Evolutionary conservation across 2,113 vertebrate genomes (phyloP).

Genomic region (Oryzias woworae): DNA sequence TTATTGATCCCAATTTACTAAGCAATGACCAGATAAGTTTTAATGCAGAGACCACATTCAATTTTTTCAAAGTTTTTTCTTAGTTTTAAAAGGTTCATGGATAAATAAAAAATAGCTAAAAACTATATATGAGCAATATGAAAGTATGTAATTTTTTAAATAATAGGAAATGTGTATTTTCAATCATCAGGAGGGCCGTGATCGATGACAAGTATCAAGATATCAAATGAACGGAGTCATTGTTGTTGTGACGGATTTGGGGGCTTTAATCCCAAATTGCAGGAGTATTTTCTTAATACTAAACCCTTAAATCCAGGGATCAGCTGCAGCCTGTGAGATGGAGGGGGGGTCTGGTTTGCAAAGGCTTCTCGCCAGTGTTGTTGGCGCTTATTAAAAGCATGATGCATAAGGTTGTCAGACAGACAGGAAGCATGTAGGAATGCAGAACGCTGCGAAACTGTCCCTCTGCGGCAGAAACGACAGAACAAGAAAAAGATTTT

Average conservation of each 20-base stretch:
- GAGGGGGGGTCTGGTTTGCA: constrained; percentile 38
- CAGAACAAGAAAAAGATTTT: background rate
- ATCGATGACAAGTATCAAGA: constrained; percentile 77
- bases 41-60: no score
- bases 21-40: no score
- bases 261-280: constrained; percentile 87
- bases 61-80: no score
- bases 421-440: constrained; percentile 46
- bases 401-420: constrained; percentile 71
- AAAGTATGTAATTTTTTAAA: no score
- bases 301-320: constrained; percentile 83
- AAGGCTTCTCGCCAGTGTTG: constrained; percentile 56
- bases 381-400: constrained; percentile 72
- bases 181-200: constrained; percentile 41
- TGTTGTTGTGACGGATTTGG: constrained; percentile 75
- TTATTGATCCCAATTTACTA: no score
- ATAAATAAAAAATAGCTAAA: no score
- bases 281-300: constrained; percentile 82
- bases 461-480: background rate
- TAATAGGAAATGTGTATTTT: no score
- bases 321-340: constrained; percentile 69
- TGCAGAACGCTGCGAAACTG: constrained; percentile 11
- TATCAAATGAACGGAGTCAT: constrained; percentile 76
- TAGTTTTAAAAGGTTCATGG: no score
- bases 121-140: no score